These are phyloP conservation scores for Canis aureus DNA, from an alignment of 2,113 vertebrate species.

Conservation along the genomic window DNA sequence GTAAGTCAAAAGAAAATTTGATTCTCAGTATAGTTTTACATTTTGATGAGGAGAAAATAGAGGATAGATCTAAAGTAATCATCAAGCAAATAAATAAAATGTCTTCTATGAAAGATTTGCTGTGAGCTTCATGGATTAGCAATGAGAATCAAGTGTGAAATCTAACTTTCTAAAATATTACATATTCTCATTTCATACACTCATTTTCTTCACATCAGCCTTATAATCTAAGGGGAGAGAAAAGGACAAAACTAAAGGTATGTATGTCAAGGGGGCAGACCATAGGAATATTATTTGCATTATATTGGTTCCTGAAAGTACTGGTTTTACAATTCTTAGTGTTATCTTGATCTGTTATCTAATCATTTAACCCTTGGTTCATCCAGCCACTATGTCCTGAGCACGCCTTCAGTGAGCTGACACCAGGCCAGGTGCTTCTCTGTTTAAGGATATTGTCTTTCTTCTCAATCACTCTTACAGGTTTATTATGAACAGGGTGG, in stretches of 20 bases:
- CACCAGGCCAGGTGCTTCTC: not conserved
- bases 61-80: conserved; percentile 3
- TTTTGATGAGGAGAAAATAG: not conserved
- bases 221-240: not conserved
- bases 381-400: not conserved
- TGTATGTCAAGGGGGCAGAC: not conserved
- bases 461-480: not conserved
- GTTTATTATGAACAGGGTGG: not conserved
- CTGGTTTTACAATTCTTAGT: not conserved
- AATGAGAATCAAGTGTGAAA: not conserved
- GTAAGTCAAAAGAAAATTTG: conserved; percentile 12
- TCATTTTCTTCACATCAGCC: not conserved
- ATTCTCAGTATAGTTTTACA: not conserved
- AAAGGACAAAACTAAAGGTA: not conserved
- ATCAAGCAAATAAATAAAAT: not conserved
- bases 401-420: not conserved
- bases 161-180: not conserved
- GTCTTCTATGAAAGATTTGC: not conserved
- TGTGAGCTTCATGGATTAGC: not conserved
- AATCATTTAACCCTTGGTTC: not conserved
- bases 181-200: not conserved
- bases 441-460: not conserved
- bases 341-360: not conserved
- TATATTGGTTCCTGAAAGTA: not conserved
- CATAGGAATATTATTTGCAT: not conserved